Conservation (phyloP, 2,888 invertebrate genomes). For the Brachycybe producta region DNA sequence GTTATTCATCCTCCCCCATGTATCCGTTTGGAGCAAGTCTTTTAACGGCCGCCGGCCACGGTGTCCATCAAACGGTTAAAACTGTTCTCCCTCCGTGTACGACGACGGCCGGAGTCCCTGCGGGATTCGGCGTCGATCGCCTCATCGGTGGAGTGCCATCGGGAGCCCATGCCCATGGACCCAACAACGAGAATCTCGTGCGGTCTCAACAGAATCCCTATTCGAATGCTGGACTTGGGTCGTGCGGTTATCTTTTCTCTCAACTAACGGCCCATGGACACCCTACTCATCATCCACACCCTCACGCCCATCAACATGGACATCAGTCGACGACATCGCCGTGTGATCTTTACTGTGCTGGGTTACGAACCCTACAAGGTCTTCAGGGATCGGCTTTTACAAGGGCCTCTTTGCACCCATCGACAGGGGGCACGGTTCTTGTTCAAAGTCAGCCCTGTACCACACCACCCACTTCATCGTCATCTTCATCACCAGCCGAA, state of each 20-base stretch:
- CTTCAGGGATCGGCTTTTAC: neutral
- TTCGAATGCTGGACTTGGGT: neutral
- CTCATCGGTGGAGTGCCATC: neutral
- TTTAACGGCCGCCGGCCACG: neutral
- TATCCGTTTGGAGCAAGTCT: neutral
- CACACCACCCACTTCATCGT: neutral
- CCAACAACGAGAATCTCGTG: too few species aligned
- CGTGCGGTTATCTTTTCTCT: neutral
- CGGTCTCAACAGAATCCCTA: too few species aligned
- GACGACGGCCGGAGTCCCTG: neutral
- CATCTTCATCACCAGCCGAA: neutral
- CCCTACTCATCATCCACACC: neutral
- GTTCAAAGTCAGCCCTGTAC: neutral
- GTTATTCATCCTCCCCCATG: neutral
- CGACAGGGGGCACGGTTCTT: neutral
- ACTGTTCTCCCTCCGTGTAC: neutral
- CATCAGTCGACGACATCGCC: neutral
- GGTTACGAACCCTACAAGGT: neutral
- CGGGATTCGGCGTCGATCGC: constrained; percentile 1
- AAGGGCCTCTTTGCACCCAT: neutral
- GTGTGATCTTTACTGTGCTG: neutral
- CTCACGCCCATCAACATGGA: too few species aligned
- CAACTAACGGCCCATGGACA: neutral
- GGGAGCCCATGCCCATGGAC: too few species aligned
- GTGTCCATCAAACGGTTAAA: neutral